Evolutionary conservation across 1,140 invertebrate species (phyloP), one percentile per base, ranked within the genome.

Genomic region (Drosophila grimshawi): DNA sequence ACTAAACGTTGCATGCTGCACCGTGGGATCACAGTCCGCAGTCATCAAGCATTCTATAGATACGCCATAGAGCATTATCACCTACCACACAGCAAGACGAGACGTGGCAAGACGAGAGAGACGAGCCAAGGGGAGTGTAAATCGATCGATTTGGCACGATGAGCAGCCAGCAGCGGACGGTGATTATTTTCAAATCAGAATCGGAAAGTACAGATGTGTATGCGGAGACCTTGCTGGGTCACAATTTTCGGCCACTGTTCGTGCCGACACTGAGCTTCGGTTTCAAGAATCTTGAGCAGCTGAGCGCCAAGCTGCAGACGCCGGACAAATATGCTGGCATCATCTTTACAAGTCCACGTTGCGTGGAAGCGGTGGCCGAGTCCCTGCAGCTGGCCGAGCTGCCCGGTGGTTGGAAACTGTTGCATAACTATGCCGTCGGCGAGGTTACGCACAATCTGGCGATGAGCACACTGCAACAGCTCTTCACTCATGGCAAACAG

Each of bases 171-270:
- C 73, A 78, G 60, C 90, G 91, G 33, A 93, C 93, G 76, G 93
- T 94, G 32, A 93, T 94, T 51, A 89, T 94, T 71, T 94, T 94
- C 72, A 94, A 94, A 92, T 93, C 93, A 69, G 93, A 92, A 71
- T 94, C 94, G 55, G 94, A 94, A 59, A 93, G 93, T 43, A 93
- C 93, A 29, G 94, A 94, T 76, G 92, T 93, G 19, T 94, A 94
- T 67, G 81, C 92, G 45, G 92, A 91, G 62, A 92, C 91, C 10
- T 93, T 94, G 65, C 80, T 82, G 69, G 90, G 91, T 2, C 86
- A 92, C 59, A 91, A 93, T 43, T 94, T 93, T 75, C 91, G 93
- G 68, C 83, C 93, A 1, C 77, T 93, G 49, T 94, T 94, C 53
- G 92, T 94, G 66, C 94, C 94, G 43, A 94, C 94, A 0, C 76